Base-by-base conservation (phyloP, 2,113 vertebrate species). In the Patagioenas fasciata region DNA sequence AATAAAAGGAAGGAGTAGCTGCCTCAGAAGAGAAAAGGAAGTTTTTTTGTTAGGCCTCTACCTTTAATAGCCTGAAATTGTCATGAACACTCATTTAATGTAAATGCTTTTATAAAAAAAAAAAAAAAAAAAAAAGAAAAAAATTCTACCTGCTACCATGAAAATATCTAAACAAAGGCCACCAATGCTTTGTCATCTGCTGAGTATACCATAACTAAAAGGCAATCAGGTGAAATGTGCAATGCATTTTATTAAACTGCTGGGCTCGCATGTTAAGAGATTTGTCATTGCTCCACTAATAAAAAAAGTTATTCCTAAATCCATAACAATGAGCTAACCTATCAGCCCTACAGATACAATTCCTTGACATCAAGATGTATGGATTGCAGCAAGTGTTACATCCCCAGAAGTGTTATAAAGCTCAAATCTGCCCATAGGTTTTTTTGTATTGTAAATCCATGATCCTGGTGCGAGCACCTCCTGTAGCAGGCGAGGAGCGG, bases 341-440 rank as follows among this genome's bases (percentile, higher is more conserved):
- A 96, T 95, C 89, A 94, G 34, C 78, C 87, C 66, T 85, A 94
- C 67, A 91, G 62, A 96, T 82, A 91, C 0, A 0, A 93, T 80
- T 89, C 86, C 74, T 47, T 90, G 80, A 96, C 88, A 89, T 54
- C 80, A 88, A 89, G 73, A 95, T 53, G 61, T 90, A 85, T 86
- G 58, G 51, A 74, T 70, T 72, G 73, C 54, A 96, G 85, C 79
- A 96, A 97, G 79, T 83, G 73, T 69, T 94, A 90, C 86, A 96
- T 87, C 86, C 96, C 93, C 79, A 82, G 78, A 96, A 96, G 80
- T 79, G 70, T 95, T 92, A 69, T 82, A 96, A 96, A 97, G 88
- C 91, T 96, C 87, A 92, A 77, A 89, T 64, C 73, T 82, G 74
- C 70, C 89, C 31, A 42, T 92, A 77, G 40, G 80, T 80, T 84